phyloP scores from a whole-genome alignment of 2,888 invertebrate species.

The Epinotia demarniana region DNA sequence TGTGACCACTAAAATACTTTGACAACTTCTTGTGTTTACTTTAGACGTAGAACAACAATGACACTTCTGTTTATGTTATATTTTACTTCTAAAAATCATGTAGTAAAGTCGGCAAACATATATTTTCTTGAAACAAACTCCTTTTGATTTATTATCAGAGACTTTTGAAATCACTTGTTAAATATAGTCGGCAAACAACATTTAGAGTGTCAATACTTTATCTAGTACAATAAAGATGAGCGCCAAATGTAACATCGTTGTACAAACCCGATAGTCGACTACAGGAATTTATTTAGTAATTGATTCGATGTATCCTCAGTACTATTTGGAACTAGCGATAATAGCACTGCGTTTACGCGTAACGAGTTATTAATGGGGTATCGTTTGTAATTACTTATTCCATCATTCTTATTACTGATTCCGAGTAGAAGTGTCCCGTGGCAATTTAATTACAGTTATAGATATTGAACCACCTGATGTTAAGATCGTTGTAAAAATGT shows the following conservation, averaged over 20 bases:
- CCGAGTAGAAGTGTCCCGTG: slow-evolving; percentile 57
- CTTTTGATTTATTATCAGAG: slow-evolving; percentile 36
- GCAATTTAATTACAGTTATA: slow-evolving; percentile 36
- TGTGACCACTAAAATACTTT: background rate
- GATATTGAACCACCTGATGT: slow-evolving; percentile 43
- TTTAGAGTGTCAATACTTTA: slow-evolving; percentile 37
- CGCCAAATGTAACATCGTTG: slow-evolving; percentile 35
- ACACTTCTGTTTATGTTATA: slow-evolving; percentile 9
- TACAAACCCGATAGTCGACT: slow-evolving; percentile 49
- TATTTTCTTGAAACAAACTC: slow-evolving; percentile 26
- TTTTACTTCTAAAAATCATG: slow-evolving; percentile 19
- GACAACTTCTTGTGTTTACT: background rate
- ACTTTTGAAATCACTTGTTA: slow-evolving; percentile 16
- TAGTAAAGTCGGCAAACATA: slow-evolving; percentile 9
- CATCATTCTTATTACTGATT: slow-evolving; percentile 57
- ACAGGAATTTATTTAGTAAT: slow-evolving; percentile 56
- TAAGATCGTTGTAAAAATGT: slow-evolving; percentile 60
- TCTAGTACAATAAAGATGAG: slow-evolving; percentile 33
- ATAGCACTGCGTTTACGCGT: slow-evolving; percentile 55
- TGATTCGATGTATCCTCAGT: slow-evolving; percentile 70
- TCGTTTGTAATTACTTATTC: slow-evolving; percentile 57
- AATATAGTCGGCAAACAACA: slow-evolving; percentile 24
- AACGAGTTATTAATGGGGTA: slow-evolving; percentile 76
- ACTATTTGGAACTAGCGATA: slow-evolving; percentile 71
- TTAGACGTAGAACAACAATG: slow-evolving; percentile 10